Conservation (phyloP, 2,113 vertebrate species). For the Otis tarda region DNA sequence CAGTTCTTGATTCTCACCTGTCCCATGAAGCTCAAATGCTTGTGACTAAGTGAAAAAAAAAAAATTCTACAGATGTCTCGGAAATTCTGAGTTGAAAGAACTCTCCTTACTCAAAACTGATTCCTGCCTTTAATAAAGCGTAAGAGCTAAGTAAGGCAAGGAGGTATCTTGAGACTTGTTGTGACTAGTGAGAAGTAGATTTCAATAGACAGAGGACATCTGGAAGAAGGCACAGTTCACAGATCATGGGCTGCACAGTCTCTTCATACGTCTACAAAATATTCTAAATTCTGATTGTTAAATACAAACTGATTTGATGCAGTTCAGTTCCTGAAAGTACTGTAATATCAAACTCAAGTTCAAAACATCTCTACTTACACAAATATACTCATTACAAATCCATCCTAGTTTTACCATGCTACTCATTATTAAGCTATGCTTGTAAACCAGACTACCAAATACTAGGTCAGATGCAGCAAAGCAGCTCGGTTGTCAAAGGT, state of each 20-base stretch:
- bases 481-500: background rate
- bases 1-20: background rate
- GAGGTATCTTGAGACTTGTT: background rate
- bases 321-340: background rate
- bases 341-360: background rate
- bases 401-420: background rate
- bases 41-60: background rate
- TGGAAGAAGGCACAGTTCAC: background rate
- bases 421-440: background rate
- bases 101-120: constrained; percentile 6
- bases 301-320: background rate
- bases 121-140: background rate
- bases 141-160: background rate
- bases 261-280: background rate
- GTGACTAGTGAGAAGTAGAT: background rate
- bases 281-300: background rate
- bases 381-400: background rate
- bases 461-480: background rate
- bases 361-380: background rate
- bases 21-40: background rate
- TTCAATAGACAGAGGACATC: background rate
- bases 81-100: constrained; percentile 42
- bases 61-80: background rate
- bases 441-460: background rate
- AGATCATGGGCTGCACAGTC: background rate